Percentiles rank a stretch among this genome's conserved stretches.
Conservation (phyloP, 2,888 invertebrate species). For the Eupithecia pulchellata region DNA sequence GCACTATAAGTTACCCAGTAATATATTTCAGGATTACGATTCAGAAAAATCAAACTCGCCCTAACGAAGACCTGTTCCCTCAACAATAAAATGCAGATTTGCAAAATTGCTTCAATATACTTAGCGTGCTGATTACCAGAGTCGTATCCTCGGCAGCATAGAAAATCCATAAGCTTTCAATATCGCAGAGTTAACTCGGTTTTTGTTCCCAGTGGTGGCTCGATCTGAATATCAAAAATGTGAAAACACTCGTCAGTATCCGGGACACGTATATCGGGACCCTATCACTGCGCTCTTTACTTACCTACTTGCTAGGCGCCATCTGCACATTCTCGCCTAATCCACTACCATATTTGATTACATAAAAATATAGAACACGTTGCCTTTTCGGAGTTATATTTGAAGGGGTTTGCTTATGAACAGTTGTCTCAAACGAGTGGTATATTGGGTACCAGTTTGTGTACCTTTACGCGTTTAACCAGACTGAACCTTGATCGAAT, state of each 20-base stretch:
- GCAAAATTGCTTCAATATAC: constrained; percentile 51
- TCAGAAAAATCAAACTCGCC: constrained; percentile 23
- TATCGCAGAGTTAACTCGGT: constrained; percentile 81
- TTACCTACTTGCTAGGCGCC: constrained; percentile 82
- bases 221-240: constrained; percentile 85
- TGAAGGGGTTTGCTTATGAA: constrained; percentile 18
- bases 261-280: constrained; percentile 83
- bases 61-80: constrained; percentile 27
- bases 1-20: not conserved
- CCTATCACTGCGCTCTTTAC: constrained; percentile 85
- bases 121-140: constrained; percentile 66
- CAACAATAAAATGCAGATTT: constrained; percentile 39
- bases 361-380: constrained; percentile 67
- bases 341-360: constrained; percentile 82
- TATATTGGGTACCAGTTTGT: too few relatives aligned
- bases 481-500: not conserved
- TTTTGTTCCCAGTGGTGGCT: constrained; percentile 82
- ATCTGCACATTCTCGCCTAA: constrained; percentile 83
- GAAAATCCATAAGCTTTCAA: constrained; percentile 85
- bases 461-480: not conserved
- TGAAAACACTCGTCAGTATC: constrained; percentile 81
- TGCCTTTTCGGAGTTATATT: constrained; percentile 45
- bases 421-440: constrained; percentile 22
- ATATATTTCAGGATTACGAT: constrained; percentile 13
- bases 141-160: constrained; percentile 73